Base-by-base conservation (phyloP, 2,888 invertebrate genomes). In the Neoaliturus tenellus region DNA sequence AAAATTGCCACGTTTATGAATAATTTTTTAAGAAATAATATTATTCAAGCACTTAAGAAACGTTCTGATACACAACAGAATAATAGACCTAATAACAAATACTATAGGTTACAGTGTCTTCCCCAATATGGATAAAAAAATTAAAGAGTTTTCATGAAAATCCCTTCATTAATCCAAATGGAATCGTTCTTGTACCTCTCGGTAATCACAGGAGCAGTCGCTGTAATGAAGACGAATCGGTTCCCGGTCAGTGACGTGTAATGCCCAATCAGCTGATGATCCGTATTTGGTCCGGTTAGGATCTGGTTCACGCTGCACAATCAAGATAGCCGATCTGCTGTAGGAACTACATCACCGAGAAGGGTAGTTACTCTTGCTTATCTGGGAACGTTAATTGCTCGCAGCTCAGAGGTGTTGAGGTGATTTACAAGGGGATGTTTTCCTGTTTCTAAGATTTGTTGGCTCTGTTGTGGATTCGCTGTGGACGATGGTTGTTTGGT, bases 201-300 rank as follows among this genome's bases (percentile, higher is more conserved):
- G 39, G 39, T 8, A 39, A 39, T n/a, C n/a, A n/a, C 39, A 8
- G 39, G 28, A 62, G 28, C 62, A 20, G 62, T 31, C 31, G 31
- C 62, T 28, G 31, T 62, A 71, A 71, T 71, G 71, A 71, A 71
- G 71, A 71, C 39, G 39, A 35, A 71, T 71, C 20, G 28, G 1
- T 39, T 28, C 39, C 67, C 31, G 67, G 35, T 28, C 58, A 23
- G 55, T 67, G 67, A 33, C 67, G 20, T 39, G 39, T 71, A 71
- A 33, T n/a, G 35, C 14, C 33, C 71, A 71, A 71, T 71, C 71
- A 71, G 39, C 17, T 6, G 35, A 67, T 71, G 39, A 71, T 1
- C 71, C 71, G 23, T 71, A 39, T 71, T 71, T 10, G 71, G 71
- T 48, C 41, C 75, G 41, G 75, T 39, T 48, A 4, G 33, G 41